phyloP scores from a whole-genome alignment of 1,140 invertebrate genomes.

The Arctopsyche grandis region DNA sequence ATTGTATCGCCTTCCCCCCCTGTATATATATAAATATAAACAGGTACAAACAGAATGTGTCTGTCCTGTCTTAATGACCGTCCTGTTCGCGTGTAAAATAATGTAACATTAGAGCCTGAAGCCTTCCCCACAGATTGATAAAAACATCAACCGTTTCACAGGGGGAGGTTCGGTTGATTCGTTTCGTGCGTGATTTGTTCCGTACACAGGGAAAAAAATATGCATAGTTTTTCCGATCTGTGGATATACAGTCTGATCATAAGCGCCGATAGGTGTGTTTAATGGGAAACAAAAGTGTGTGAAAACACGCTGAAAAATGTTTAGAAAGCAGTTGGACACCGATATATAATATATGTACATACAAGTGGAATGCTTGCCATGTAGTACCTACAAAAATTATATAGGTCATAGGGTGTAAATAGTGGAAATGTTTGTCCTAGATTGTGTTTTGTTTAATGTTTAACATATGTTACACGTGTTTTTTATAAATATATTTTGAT shows the following conservation, averaged over 20 bases:
- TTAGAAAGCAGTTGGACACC: background rate
- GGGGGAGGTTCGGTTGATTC: conserved; percentile 34
- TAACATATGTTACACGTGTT: no score
- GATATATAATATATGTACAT: no score
- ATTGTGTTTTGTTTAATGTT: no score
- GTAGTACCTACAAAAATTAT: no score
- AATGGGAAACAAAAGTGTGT: background rate
- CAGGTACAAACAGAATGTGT: background rate
- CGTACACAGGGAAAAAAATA: conserved; percentile 39
- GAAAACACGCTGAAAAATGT: conserved; percentile 13
- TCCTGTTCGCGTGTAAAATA: background rate
- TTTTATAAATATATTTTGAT: no score
- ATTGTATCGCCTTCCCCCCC: background rate
- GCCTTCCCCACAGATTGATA: conserved; percentile 41
- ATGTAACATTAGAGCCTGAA: background rate
- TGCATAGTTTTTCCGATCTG: conserved; percentile 34
- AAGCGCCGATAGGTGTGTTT: conserved; percentile 22
- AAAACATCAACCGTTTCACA: conserved; percentile 32
- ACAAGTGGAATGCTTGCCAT: no score
- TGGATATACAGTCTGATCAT: conserved; percentile 19
- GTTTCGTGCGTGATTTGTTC: conserved; percentile 44
- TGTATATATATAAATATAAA: background rate
- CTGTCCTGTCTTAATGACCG: conserved; percentile 23
- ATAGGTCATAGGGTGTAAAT: no score
- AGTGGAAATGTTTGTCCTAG: no score